A percentile compares a stretch with the other conserved stretches of the same genome.
phyloP scores from a whole-genome alignment of 23 tunicate genomes.

The Diplosoma virens region DNA sequence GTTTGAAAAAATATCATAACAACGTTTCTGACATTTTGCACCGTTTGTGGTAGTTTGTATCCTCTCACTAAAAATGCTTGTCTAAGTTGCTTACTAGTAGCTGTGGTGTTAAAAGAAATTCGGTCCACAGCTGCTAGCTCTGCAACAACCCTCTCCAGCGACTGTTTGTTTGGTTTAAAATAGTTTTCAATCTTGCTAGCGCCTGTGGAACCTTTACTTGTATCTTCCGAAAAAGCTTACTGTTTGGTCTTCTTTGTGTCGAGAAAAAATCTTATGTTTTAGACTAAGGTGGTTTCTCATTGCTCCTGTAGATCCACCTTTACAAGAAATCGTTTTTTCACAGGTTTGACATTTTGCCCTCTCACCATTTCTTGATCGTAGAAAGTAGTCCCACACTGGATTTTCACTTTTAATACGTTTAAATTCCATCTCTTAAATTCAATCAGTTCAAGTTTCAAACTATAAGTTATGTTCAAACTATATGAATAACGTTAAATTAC shows the following conservation, averaged over 20 bases:
- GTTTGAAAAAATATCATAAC: constrained; percentile 43
- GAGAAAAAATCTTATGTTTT: constrained; percentile 52
- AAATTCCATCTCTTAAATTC: constrained; percentile 26
- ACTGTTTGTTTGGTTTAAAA: no score
- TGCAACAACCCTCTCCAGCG: constrained; percentile 61
- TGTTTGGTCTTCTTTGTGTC: constrained; percentile 35
- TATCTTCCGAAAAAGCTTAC: no score
- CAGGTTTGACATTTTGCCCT: constrained; percentile 64
- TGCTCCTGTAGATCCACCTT: constrained; percentile 56
- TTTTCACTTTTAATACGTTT: constrained; percentile 43
- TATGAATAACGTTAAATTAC: no score
- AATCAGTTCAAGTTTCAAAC: neutral
- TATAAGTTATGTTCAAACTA: constrained; percentile 6
- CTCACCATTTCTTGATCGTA: constrained; percentile 59
- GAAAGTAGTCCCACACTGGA: constrained; percentile 60
- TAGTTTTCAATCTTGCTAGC: no score
- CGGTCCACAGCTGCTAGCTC: constrained; percentile 57
- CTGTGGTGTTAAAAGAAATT: constrained; percentile 46
- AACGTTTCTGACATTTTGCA: constrained; percentile 55
- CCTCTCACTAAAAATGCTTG: constrained; percentile 52
- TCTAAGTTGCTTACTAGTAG: constrained; percentile 55
- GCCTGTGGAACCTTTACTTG: no score
- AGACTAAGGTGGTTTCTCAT: constrained; percentile 53
- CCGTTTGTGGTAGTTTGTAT: constrained; percentile 62
- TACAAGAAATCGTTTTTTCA: constrained; percentile 47